Base-by-base conservation (phyloP, 64 coral and sea anemone species). In the Montipora efflorescens region DNA sequence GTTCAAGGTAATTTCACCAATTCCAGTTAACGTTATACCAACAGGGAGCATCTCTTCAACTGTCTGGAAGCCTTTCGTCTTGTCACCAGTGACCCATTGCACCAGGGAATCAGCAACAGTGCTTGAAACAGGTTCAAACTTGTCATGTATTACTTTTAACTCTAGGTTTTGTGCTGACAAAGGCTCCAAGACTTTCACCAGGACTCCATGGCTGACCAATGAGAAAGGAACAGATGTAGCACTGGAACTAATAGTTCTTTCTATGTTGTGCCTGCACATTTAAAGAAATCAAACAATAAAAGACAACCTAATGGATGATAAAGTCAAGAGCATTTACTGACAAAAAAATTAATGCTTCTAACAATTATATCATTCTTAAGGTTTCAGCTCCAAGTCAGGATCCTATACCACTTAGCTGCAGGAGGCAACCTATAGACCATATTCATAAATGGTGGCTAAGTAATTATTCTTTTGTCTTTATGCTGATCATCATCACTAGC, bases 1-100 rank as follows among this genome's bases (percentile, higher is more conserved):
- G 12, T 76, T 72, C 23, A 99, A 55, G 3, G 77, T 92, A 18
- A 99, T 77, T 73, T 96, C 89, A 7, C 98, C 98, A 52, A 99
- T 89, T 11, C 92, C 98, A n/a, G 94, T 92, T 8, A 99, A 67
- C 57, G 95, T 92, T 55, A 95, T 96, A 87, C 95, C 95, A 48
- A 94, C 89, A 36, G 90, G 90, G 36, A 99, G 25, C 78, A 94
- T 92, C 44, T 95, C 90, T 57, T 99, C 98, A 3, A 99, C 52
- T 46, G 98, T 95, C 73, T 96, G 98, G 80, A 96, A 96, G 20
- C 98, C 98, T 78, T 99, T 99, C 5, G 94, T 99, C 59, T 99
- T 99, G 19, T 99, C 95, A 48, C 98, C 98, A 81, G 78, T 96
- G 50, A 87, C 98, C 98, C 98, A 99, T 62, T 99, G 94, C 0